A percentile compares a stretch with the other conserved stretches of the same genome.
Evolutionary conservation across 92 coral and sea anemone genomes (phyloP).

Genomic region (Porites evermanni): DNA sequence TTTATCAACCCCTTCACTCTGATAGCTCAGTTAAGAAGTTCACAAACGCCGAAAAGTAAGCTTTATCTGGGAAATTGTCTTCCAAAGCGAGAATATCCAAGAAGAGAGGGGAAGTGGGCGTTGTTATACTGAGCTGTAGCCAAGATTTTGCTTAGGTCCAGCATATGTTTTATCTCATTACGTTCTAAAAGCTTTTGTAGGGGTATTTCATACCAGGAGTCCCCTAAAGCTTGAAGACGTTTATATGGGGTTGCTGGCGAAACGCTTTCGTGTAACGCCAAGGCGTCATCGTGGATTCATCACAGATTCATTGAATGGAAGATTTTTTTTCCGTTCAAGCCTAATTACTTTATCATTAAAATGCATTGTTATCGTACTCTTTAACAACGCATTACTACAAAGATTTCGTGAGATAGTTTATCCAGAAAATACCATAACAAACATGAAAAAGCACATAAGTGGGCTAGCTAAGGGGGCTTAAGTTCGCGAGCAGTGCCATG

Average conservation of each 20-base stretch:
- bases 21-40: background rate
- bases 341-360: background rate
- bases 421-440: background rate
- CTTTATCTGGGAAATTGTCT: slow-evolving; percentile 9
- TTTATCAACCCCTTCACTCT: slow-evolving; percentile 2
- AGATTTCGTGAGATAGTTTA: background rate
- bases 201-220: background rate
- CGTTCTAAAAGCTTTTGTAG: background rate
- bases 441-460: background rate
- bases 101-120: slow-evolving; percentile 8
- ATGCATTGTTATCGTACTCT: background rate
- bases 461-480: background rate
- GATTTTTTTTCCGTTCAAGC: background rate
- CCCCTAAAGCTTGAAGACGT: slow-evolving; percentile 32
- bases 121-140: background rate
- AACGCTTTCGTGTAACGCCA: slow-evolving; percentile 22
- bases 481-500: too few relatives aligned
- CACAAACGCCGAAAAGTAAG: slow-evolving; percentile 6
- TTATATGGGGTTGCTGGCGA: slow-evolving; percentile 33
- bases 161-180: slow-evolving; percentile 21
- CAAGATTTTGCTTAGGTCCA: slow-evolving; percentile 22
- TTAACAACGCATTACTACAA: background rate
- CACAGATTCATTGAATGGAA: background rate
- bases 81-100: background rate
- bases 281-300: slow-evolving; percentile 5